Evolutionary conservation across 2,113 vertebrate genomes (phyloP), one percentile per base, ranked within the genome.

Genomic region (Petaurus breviceps): DNA sequence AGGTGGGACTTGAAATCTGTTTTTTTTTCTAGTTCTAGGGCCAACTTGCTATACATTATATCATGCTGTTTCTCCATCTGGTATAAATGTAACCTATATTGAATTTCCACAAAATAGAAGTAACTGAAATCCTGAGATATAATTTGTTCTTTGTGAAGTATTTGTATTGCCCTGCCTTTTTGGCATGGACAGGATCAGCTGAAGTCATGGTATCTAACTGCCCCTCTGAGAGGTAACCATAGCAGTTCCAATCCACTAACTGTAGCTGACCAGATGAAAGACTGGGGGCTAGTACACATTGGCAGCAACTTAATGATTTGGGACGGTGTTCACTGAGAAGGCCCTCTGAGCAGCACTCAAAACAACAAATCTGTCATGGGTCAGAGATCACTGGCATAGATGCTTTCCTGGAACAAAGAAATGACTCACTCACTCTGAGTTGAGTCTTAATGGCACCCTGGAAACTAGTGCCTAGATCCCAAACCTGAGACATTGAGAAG

Each of bases 21-120:
- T 84, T 84, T 1, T 84, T 84, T 84, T 43, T 43, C 37, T 43
- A n/a, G 19, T 2, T 43, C 68, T 43, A 6, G 43, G n/a, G 7
- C 6, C 68, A 84, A 43, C n/a, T 43, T 84, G 68, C 37, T 84
- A 23, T 84, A 23, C 68, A 43, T 84, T 84, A 43, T 43, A 84
- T 0, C n/a, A 43, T 84, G 68, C 68, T 84, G 68, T 6, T 84
- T 84, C 68, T 84, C 89, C 93, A 96, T 97, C 93, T 95, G 51
- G 61, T 95, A 28, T 89, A 93, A 96, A 92, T 94, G 89, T 95
- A 97, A 97, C 96, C 91, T 96, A 16, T 93, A 91, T 91, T 97
- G 93, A 61, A 93, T 90, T 55, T 77, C 94, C 26, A 52, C 43
- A 53, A 90, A 92, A 47, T 77, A 50, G n/a, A 94, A 94, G 52